Conservation (phyloP, 2,113 vertebrate species). For the rat (Rattus norvegicus) region GRCr8 NC_086022.1:104997501-104998000, state of each 20-base stretch:
- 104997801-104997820: constrained; percentile 46
- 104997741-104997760: neutral
- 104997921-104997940: constrained; percentile 13
- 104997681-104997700: constrained; percentile 46
- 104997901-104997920: neutral
- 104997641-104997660: constrained; percentile 16
- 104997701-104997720: constrained; percentile 48
- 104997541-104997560: constrained; percentile 31
- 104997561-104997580: neutral
- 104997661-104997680: constrained; percentile 41
- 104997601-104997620: neutral
- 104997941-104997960: neutral
- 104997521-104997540: neutral
- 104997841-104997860: neutral
- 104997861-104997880: neutral
- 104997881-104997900: constrained; percentile 26
- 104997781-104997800: constrained; percentile 21
- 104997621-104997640: neutral
- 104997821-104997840: constrained; percentile 1
- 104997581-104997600: neutral
- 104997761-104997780: neutral
- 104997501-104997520: neutral
- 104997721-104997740: constrained; percentile 12
- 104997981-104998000: neutral
- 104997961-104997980: neutral